These are phyloP conservation scores for Butorides virescens DNA, from an alignment of 2,113 vertebrate genomes.

Conservation along the genomic window DNA sequence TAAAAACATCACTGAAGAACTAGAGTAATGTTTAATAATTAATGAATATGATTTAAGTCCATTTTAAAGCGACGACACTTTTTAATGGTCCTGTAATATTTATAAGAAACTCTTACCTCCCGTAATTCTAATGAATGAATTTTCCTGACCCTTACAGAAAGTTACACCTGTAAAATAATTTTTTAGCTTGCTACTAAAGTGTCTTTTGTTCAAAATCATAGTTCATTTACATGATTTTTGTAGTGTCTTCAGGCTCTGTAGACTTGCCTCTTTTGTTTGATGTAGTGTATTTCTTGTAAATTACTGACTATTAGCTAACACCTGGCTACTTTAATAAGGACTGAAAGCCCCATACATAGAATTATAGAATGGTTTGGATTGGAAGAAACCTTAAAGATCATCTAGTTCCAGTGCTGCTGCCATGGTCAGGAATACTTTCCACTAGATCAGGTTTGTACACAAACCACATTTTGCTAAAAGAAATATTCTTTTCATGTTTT, in stretches of 20 bases:
- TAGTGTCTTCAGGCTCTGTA: constrained; percentile 1
- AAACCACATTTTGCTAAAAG: background rate
- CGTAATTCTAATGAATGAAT: constrained; percentile 79
- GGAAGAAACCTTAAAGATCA: background rate
- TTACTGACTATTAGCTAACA: background rate
- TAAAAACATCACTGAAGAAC: constrained; percentile 79
- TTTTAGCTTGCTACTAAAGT: constrained; percentile 55
- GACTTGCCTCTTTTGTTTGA: background rate
- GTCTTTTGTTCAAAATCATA: constrained; percentile 6
- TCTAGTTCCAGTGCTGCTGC: background rate
- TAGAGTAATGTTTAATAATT: constrained; percentile 83
- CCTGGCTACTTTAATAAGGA: background rate
- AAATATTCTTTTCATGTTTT: background rate
- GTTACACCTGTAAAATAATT: constrained; percentile 59
- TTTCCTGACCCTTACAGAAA: constrained; percentile 76
- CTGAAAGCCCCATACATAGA: background rate
- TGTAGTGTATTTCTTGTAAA: background rate
- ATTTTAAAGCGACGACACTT: constrained; percentile 71
- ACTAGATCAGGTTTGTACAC: background rate
- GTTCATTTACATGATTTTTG: constrained; percentile 42
- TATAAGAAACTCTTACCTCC: constrained; percentile 75
- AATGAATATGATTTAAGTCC: constrained; percentile 76
- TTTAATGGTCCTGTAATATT: constrained; percentile 77
- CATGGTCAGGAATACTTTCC: background rate
- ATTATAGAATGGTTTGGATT: background rate